Base-by-base conservation (phyloP, 2,797 vertebrate species). In the Cephalopachus bancanus region DNA sequence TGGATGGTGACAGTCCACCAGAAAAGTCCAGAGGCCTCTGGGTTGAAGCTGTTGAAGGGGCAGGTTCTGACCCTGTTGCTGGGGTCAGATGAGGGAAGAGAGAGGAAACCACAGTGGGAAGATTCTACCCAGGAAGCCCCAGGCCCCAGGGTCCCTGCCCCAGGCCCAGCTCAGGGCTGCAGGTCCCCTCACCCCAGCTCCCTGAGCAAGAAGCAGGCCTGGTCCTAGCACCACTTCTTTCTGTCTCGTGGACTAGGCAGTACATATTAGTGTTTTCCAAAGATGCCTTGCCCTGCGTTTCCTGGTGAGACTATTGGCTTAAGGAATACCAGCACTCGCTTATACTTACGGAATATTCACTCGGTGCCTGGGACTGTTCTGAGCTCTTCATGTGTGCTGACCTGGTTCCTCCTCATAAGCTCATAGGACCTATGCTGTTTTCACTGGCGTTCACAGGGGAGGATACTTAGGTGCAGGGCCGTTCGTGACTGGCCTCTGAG, bases 301-400 rank as follows among this genome's bases (percentile, higher is more conserved):
- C 64, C 89, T 80, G 65, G 57, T 78, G 33, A 84, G 62, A 49
- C 76, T 59, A 10, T 84, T 93, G 92, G 71, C 78, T 22, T 86
- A 75, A 44, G 76, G 57, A 83, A 51, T 67, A 53, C 15, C 22
- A 19, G 44, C 30, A 28, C 20, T 51, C 30, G 14, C 69, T 30
- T 67, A 37, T 4, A 15, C 85, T 92, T 72, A 22, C 0, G 67
- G 65, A 69, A 28, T 65, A 30, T 30, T 86, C 92, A 30, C 75
- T 72, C 22, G 28, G 90, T 80, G 67, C 85, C 20, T 17, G 33
- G 51, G 60, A 19, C 78, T 28, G 10, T 92, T 55, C 26, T 53
- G 9, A 86, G 83, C 26, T 22, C 62, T 16, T 75, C 30, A 3
- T 0, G 4, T 30, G 33, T 22, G 30, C 60, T 53, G 33, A 65